phyloP scores from a whole-genome alignment of 37 sponge, comb jelly and placozoan species.

The Beroe ovata region DNA sequence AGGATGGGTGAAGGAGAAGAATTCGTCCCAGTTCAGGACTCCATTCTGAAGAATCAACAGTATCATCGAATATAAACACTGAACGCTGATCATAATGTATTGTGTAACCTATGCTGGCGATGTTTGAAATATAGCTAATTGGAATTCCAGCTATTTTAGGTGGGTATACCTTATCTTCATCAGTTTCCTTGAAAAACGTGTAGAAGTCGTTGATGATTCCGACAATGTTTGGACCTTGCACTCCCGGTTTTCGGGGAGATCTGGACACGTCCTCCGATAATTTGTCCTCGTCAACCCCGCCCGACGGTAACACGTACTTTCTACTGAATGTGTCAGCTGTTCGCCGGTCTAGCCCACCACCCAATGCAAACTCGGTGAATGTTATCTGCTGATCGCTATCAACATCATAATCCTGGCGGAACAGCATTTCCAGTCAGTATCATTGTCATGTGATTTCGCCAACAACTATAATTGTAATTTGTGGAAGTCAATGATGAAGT shows the following conservation, averaged over 20 bases:
- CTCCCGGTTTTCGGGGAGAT: not conserved
- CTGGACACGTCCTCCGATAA: not conserved
- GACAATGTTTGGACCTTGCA: not conserved
- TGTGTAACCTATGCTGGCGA: too few species aligned
- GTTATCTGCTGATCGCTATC: not conserved
- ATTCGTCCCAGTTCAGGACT: slow-evolving; percentile 8
- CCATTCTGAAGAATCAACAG: slow-evolving; percentile 29
- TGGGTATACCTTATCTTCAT: slow-evolving; percentile 3
- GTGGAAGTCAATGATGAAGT: too few species aligned
- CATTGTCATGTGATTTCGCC: too few species aligned
- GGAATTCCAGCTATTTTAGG: too few species aligned
- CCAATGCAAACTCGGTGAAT: not conserved
- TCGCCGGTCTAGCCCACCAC: not conserved
- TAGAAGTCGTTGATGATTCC: not conserved
- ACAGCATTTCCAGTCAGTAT: too few species aligned
- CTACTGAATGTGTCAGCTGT: not conserved
- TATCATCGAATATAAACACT: too few species aligned
- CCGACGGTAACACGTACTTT: not conserved
- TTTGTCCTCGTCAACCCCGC: not conserved
- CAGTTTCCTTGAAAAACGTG: not conserved
- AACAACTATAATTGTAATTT: too few species aligned
- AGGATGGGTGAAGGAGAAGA: not conserved
- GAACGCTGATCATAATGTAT: too few species aligned
- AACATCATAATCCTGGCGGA: slow-evolving; percentile 8
- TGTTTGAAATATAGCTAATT: too few species aligned